These are phyloP conservation scores for Pyrgus malvae DNA, from an alignment of 2,888 invertebrate species.

Conservation along the genomic window DNA sequence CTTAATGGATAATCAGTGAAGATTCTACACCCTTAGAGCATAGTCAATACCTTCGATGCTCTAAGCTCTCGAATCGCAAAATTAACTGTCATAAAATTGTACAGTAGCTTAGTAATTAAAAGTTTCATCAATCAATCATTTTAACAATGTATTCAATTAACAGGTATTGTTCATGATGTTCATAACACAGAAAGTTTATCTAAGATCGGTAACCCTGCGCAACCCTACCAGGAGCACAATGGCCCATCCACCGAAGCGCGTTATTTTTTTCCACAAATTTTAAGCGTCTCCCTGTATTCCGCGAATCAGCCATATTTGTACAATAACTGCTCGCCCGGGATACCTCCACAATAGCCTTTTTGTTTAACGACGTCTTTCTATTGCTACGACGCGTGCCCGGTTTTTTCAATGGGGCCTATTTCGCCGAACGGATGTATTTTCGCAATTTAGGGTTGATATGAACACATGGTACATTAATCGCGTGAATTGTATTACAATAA, in stretches of 20 bases:
- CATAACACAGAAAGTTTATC: constrained; percentile 2
- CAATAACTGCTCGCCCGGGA: constrained; percentile 68
- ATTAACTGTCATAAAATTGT: too few species aligned
- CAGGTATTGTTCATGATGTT: constrained; percentile 14
- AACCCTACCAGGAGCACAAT: constrained; percentile 63
- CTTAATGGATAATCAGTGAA: too few species aligned
- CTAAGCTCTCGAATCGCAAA: too few species aligned
- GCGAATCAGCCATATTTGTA: constrained; percentile 70
- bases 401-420: constrained; percentile 61
- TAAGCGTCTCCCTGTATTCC: constrained; percentile 67
- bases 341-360: constrained; percentile 64
- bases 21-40: too few species aligned
- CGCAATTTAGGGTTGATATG: constrained; percentile 31
- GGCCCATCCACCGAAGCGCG: constrained; percentile 51
- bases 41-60: too few species aligned
- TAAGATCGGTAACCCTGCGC: constrained; percentile 28
- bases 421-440: constrained; percentile 29
- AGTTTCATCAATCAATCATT: neutral
- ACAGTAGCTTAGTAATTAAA: too few species aligned
- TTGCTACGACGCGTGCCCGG: constrained; percentile 62
- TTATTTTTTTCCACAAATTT: constrained; percentile 74
- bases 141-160: neutral
- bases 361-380: constrained; percentile 77
- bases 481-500: constrained; percentile 24
- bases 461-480: constrained; percentile 41